Base-by-base conservation (phyloP, 2,888 invertebrate genomes). In the Yponomeuta cagnagella region DNA sequence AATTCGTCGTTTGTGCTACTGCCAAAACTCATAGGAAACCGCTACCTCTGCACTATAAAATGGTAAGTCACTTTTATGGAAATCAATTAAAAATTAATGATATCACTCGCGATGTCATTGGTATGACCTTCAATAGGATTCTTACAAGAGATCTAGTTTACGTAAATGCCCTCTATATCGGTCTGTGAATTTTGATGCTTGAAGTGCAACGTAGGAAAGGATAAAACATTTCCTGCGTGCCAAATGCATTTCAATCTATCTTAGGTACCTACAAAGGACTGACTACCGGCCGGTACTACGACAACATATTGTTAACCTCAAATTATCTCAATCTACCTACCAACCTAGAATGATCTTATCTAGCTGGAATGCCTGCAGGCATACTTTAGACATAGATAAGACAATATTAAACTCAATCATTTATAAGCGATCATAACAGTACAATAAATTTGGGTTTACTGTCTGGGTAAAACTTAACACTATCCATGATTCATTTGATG, bases 21-120 rank as follows among this genome's bases (percentile, higher is more conserved):
- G 52, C 52, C 31, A 31, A 31, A 31, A 33, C 65, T 10, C 9
- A 48, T 48, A n/a, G 9, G n/a, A 43, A 43, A 33, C 48, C 10
- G 37, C 23, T 30, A 43, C 68, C 33, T 69, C 23, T 23, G 10
- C 10, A 30, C n/a, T 58, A 15, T 71, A 79, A 78, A 79, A 88
- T 90, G 90, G 90, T 90, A 80, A 85, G 89, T 80, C 9, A 48
- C 73, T 70, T 72, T 72, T 72, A 65, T 72, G 23, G 2, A 68
- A 12, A 15, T 23, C 33, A 43, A 12, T 65, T 10, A n/a, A 1
- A 65, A 30, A 65, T 12, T 30, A 65, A 33, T 33, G 15, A 70
- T 74, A 68, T 68, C 66, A 70, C 70, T 79, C 79, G 72, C 76
- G 77, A 77, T 89, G 90, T 90, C 90, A 86, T 90, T 89, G 82